phyloP scores from a whole-genome alignment of 1,140 invertebrate species.

The Platyscapa corneri region DNA sequence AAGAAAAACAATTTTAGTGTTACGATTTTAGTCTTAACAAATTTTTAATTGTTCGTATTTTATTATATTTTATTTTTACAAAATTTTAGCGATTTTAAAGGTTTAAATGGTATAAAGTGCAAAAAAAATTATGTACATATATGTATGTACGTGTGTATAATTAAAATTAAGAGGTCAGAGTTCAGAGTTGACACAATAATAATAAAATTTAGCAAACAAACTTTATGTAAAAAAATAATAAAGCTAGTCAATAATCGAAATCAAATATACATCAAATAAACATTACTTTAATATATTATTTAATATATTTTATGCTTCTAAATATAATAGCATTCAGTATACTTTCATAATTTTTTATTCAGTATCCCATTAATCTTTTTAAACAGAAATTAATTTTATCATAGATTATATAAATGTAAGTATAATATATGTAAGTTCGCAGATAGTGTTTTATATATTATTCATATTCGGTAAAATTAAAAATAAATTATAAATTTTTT shows the following conservation, averaged over 20 bases:
- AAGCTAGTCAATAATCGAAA: conserved; percentile 46
- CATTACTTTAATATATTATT: conserved; percentile 1
- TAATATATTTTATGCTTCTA: not conserved
- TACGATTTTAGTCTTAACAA: not conserved
- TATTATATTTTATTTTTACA: not conserved
- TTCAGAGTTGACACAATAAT: not conserved
- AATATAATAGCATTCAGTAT: too few relatives aligned
- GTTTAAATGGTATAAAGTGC: not conserved
- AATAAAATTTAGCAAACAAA: not conserved
- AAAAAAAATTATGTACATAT: not conserved
- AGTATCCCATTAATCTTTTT: too few relatives aligned
- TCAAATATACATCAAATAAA: not conserved
- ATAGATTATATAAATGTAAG: too few relatives aligned
- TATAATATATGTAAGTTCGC: too few relatives aligned
- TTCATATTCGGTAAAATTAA: too few relatives aligned
- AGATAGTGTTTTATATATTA: too few relatives aligned
- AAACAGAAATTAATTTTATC: too few relatives aligned
- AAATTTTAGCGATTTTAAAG: not conserved
- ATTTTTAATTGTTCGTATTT: not conserved
- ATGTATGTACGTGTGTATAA: not conserved
- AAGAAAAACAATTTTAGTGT: not conserved
- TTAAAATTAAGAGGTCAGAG: not conserved
- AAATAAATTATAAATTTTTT: too few relatives aligned
- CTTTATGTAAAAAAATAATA: conserved; percentile 23
- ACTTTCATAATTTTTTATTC: not conserved